phyloP scores from a whole-genome alignment of 2,888 invertebrate species.

The Lepidochitona cinerea region DNA sequence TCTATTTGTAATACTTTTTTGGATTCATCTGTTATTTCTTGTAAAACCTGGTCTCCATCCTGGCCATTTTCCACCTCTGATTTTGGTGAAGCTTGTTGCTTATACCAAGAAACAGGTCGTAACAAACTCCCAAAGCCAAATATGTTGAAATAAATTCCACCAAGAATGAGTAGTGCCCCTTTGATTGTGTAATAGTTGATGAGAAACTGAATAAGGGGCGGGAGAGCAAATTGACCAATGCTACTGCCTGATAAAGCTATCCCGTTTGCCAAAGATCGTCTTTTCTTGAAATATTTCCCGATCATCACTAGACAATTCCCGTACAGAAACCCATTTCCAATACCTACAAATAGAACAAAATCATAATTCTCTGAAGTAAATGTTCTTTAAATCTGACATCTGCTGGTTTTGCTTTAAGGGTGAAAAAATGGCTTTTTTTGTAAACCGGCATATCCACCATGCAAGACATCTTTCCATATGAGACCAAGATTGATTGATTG shows the following conservation, averaged over 20 bases:
- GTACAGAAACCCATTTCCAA: conserved; percentile 56
- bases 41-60: background rate
- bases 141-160: conserved; percentile 49
- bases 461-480: no score
- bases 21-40: background rate
- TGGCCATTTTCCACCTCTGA: background rate
- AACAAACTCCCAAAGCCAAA: conserved; percentile 47
- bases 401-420: no score
- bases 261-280: conserved; percentile 54
- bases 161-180: conserved; percentile 39
- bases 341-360: conserved; percentile 37
- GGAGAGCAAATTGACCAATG: conserved; percentile 58
- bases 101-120: conserved; percentile 45
- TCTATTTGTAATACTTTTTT: background rate
- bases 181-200: conserved; percentile 44
- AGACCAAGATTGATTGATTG: no score
- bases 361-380: no score
- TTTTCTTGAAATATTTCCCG: conserved; percentile 54
- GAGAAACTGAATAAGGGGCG: conserved; percentile 52
- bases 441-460: no score
- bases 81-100: background rate
- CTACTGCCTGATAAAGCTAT: conserved; percentile 56
- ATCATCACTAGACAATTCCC: conserved; percentile 58
- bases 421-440: no score
- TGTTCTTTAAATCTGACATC: no score